These are phyloP conservation scores for Dolomedes plantarius DNA, from an alignment of 2,888 invertebrate genomes.

Conservation along the genomic window DNA sequence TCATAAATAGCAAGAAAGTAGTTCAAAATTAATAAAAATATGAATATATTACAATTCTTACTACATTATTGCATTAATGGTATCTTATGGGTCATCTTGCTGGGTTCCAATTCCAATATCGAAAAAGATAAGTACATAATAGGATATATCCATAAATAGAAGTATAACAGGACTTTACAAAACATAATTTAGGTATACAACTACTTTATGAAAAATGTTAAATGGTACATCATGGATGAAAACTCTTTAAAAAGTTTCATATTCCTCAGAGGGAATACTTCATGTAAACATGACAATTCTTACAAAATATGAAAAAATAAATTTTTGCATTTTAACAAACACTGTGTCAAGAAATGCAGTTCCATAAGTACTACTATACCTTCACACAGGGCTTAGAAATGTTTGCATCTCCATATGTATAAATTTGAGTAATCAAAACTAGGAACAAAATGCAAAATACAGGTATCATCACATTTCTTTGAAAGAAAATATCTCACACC, in stretches of 20 bases:
- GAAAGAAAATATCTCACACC: conserved; percentile 19
- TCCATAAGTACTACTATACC: conserved; percentile 35
- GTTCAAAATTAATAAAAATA: neutral
- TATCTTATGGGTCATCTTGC: neutral
- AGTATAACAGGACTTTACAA: neutral
- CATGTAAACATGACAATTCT: conserved; percentile 46
- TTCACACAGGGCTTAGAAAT: conserved; percentile 5
- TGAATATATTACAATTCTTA: neutral
- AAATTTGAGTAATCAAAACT: conserved; percentile 32
- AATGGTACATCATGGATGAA: conserved; percentile 19
- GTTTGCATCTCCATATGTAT: conserved; percentile 24
- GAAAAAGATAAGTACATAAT: conserved; percentile 9
- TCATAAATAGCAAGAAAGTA: no score
- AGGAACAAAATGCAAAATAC: conserved; percentile 65
- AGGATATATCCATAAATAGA: neutral
- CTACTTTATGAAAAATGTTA: neutral
- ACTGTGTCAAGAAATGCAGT: conserved; percentile 37
- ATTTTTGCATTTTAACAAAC: conserved; percentile 57
- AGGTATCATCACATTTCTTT: conserved; percentile 32
- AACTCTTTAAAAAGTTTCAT: conserved; percentile 31
- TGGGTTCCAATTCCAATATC: neutral
- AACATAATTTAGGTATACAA: neutral
- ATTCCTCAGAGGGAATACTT: conserved; percentile 8
- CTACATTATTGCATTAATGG: neutral
- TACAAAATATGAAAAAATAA: conserved; percentile 68